Evolutionary conservation across 2,888 invertebrate genomes (phyloP), one percentile per base, ranked within the genome.

Genomic region (Hyalella azteca): DNA sequence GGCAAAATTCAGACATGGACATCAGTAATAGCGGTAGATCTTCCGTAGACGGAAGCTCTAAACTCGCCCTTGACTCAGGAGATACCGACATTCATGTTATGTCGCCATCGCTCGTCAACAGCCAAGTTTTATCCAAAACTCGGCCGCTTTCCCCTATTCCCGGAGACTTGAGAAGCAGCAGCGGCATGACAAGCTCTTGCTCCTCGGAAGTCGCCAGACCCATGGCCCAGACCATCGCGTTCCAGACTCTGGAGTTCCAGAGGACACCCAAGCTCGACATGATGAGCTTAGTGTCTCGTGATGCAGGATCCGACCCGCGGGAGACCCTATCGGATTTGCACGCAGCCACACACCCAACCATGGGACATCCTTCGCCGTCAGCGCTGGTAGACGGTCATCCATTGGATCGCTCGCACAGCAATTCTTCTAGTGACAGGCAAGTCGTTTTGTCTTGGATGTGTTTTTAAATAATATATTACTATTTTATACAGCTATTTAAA

Each of bases 41-140:
- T 26, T 78, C 41, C 22, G 60, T 39, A 22, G 78, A 78, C 41
- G 66, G 66, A 36, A n/a, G 36, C 1, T 41, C 75, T 29, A 75
- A 79, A 15, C 32, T 22, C 40, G 73, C 45, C n/a, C 29, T 48
- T 26, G 45, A 73, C 3, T 78, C 79, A 4, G 83, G 73, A n/a
- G 81, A 80, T 32, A 80, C 81, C 41, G 83, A 83, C 59, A 83
- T 83, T 40, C 60, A 78, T 50, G 83, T 83, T 5, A 73, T 83
- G 39, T 83, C 83, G 11, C 83, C 83, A 36, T 83, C 83, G 49
- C 77, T 83, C 79, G 83, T 81, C 73, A 83, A 81, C 79, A 83
- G 83, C 78, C 83, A 83, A 54, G 83, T 83, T 11, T 36, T 83
- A 40, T 81, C 83, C 78, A 83, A 81, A 45, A 83, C 83, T 13